Conservation (phyloP, 2,888 invertebrate species). For the Alviniconcha strummeri region DNA sequence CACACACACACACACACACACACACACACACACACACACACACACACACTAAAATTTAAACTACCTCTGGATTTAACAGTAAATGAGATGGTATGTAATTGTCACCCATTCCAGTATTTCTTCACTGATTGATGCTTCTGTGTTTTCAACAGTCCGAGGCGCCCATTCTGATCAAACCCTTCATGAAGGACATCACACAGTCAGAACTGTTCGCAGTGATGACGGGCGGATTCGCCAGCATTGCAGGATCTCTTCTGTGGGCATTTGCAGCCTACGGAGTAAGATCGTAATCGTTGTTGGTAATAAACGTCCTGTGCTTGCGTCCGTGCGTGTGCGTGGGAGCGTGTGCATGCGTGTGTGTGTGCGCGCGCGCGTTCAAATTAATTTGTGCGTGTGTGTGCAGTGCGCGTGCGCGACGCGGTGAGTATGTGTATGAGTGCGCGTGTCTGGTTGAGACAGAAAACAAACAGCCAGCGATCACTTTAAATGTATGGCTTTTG, state of each 20-base stretch:
- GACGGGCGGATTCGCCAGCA: constrained; percentile 36
- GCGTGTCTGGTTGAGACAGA: too few species aligned
- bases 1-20: constrained; percentile 28
- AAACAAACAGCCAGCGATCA: too few species aligned
- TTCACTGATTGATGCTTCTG: too few species aligned
- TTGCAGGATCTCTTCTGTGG: constrained; percentile 42
- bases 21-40: background rate
- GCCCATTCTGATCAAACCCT: constrained; percentile 34
- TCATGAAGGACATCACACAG: constrained; percentile 29
- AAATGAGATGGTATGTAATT: too few species aligned
- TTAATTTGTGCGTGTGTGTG: too few species aligned
- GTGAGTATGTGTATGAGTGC: too few species aligned
- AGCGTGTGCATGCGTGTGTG: constrained; percentile 1
- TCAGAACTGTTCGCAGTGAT: constrained; percentile 38
- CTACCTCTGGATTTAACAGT: too few species aligned
- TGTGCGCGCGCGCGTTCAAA: background rate
- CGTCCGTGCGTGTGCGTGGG: constrained; percentile 8
- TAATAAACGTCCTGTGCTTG: background rate
- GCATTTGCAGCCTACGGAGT: constrained; percentile 47
- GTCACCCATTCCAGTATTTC: too few species aligned
- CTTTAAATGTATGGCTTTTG: too few species aligned
- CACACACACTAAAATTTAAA: background rate
- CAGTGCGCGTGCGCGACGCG: background rate
- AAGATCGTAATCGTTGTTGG: background rate
- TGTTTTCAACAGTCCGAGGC: background rate